Evolutionary conservation across 2,113 vertebrate species (phyloP).

Genomic region (Pyrgilauda ruficollis): DNA sequence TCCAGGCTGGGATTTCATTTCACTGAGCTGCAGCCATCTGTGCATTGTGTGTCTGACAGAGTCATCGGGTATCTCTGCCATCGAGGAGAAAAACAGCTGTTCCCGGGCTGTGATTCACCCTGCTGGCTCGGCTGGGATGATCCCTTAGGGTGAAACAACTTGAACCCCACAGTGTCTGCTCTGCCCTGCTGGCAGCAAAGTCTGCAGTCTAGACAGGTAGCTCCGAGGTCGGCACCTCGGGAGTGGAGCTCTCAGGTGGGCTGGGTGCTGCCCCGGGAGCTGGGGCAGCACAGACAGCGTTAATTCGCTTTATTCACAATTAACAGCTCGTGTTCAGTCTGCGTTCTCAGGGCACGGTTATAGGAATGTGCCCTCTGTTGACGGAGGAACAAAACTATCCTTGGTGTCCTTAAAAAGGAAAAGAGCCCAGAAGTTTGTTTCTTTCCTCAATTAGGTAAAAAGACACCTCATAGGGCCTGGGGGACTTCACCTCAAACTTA

Average conservation of each 20-base stretch:
- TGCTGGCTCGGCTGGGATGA: background rate
- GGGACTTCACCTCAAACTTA: no score
- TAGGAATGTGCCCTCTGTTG: no score
- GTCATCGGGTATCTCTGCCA: background rate
- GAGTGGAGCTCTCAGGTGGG: background rate
- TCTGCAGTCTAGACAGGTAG: constrained; percentile 48
- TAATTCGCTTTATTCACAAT: background rate
- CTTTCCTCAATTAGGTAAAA: no score
- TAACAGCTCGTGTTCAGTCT: background rate
- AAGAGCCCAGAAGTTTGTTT: no score
- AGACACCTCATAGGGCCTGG: no score
- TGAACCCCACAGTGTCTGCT: background rate
- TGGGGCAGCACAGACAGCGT: background rate
- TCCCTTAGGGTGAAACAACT: constrained; percentile 13
- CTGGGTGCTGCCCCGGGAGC: no score
- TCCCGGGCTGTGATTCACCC: constrained; percentile 28
- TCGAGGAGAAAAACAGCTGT: constrained; percentile 6
- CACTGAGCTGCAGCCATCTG: background rate
- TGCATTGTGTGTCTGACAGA: background rate
- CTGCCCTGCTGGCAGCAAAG: background rate
- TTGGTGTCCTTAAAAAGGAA: no score
- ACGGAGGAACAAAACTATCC: no score
- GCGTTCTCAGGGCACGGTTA: background rate
- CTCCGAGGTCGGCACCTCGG: background rate
- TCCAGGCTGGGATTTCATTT: background rate